Base-by-base conservation (phyloP, 2,113 vertebrate genomes). In the Percopsis transmontana region DNA sequence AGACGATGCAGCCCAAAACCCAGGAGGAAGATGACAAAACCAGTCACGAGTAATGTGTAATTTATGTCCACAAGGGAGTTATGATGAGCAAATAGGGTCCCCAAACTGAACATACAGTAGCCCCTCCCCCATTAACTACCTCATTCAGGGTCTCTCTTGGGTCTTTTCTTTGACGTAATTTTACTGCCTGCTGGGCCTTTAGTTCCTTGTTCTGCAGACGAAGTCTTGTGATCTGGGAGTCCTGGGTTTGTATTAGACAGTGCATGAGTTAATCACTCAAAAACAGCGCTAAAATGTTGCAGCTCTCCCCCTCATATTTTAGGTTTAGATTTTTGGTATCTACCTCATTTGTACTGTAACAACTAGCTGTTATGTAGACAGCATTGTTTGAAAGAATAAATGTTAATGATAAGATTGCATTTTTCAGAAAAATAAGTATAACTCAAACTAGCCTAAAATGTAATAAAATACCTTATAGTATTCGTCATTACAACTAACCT, bases 101-200 rank as follows among this genome's bases (percentile, higher is more conserved):
- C 7, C 42, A 14, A 44, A 12, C 8, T 44, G 42, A 21, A 7
- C 6, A 7, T 11, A n/a, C n/a, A n/a, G n/a, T n/a, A 7, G 13
- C 24, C 8, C 41, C 24, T 38, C 13, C 12, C 14, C 18, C 27
- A 33, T 7, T 33, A 33, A 47, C 27, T 55, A 88, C 83, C 81
- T 86, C 70, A 11, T 71, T 70, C 3, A 76, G 73, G 0, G 58
- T 54, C 63, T 75, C 74, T 47, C 40, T 67, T 48, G 9, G 18
- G 19, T 85, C 78, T 45, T 60, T 74, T 41, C 66, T 81, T 58
- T 82, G 70, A 12, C 71, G 69, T 38, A 87, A 71, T 47, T 66
- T 85, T 45, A 61, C 85, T 65, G 65, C 41, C 27, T 33, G 27
- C 0, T 66, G 10, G 14, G 11, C 13, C 51, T 58, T 76, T 67